Conservation (phyloP, 1,140 invertebrate species). For the Antheraea mylitta region DNA sequence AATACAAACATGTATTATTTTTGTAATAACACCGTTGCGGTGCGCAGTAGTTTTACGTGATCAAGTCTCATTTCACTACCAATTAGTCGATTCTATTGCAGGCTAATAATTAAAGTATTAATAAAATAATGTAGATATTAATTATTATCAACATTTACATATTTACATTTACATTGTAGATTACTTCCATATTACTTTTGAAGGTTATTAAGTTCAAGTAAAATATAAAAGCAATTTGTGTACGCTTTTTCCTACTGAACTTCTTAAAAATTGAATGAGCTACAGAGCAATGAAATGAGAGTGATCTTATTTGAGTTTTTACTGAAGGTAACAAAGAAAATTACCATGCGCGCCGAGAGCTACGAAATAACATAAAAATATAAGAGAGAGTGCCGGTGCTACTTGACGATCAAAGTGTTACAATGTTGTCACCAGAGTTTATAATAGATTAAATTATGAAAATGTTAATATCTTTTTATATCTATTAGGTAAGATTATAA, state of each 20-base stretch:
- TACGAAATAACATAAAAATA: conserved; percentile 10
- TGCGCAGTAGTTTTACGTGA: no score
- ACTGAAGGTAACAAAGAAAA: conserved; percentile 34
- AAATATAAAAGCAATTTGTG: not conserved
- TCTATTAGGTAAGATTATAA: not conserved
- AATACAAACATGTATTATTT: no score
- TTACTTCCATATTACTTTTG: conserved; percentile 5
- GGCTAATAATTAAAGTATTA: no score
- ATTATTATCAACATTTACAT: no score
- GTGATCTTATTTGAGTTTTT: conserved; percentile 38
- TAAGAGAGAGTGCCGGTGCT: not conserved
- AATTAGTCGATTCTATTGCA: no score
- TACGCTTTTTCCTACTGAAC: not conserved
- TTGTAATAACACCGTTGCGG: no score
- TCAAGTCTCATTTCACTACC: no score
- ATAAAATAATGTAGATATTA: no score
- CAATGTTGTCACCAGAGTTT: not conserved
- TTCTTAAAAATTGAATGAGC: conserved; percentile 26
- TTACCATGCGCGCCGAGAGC: conserved; percentile 24
- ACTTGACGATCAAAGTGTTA: not conserved
- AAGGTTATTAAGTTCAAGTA: not conserved
- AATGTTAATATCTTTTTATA: not conserved
- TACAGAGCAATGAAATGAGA: conserved; percentile 28
- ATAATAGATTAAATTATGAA: not conserved
- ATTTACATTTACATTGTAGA: not conserved